Conservation (phyloP, 2,888 invertebrate species). For the Ophion ellenae region DNA sequence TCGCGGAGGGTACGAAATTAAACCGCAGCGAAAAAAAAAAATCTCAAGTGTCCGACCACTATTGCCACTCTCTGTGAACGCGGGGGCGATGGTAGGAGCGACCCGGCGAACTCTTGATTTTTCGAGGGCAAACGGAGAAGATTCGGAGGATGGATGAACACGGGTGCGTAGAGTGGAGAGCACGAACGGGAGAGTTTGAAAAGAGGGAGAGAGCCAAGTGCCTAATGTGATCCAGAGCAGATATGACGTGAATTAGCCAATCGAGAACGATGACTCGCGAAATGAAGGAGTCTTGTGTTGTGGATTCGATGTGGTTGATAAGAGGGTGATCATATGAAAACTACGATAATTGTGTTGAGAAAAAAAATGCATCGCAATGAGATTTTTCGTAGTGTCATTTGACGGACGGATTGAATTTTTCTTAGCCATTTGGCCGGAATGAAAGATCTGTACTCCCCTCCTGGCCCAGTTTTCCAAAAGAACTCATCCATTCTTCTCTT, state of each 20-base stretch:
- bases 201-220: not conserved
- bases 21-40: slow-evolving; percentile 25
- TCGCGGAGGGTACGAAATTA: slow-evolving; percentile 29
- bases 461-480: too few relatives aligned
- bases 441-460: too few relatives aligned
- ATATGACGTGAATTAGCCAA: too few relatives aligned
- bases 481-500: too few relatives aligned
- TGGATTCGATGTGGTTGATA: not conserved
- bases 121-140: slow-evolving; percentile 47
- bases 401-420: too few relatives aligned
- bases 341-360: too few relatives aligned
- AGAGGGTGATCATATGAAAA: too few relatives aligned
- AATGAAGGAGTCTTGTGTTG: not conserved
- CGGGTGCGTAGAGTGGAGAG: not conserved
- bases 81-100: slow-evolving; percentile 6
- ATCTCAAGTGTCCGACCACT: slow-evolving; percentile 31
- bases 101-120: slow-evolving; percentile 35
- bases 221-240: not conserved
- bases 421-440: too few relatives aligned
- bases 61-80: slow-evolving; percentile 15
- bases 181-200: slow-evolving; percentile 5
- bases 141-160: not conserved
- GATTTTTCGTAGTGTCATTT: too few relatives aligned
- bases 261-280: too few relatives aligned
- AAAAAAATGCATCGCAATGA: too few relatives aligned